Base-by-base conservation (phyloP, 2,113 vertebrate species). In the Speoplatyrhinus poulsoni region DNA sequence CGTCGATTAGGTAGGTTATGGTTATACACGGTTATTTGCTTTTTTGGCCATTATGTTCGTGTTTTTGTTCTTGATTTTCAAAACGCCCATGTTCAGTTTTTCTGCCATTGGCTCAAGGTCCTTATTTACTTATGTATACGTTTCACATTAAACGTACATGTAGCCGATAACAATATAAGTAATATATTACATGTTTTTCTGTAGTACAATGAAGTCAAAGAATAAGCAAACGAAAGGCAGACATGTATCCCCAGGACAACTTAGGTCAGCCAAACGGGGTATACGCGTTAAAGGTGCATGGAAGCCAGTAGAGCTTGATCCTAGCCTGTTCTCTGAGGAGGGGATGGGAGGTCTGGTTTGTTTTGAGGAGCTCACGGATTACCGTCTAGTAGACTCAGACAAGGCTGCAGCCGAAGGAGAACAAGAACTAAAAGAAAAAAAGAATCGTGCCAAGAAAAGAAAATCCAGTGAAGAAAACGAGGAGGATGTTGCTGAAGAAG, bases 331-430 rank as follows among this genome's bases (percentile, higher is more conserved):
- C 69, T 91, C 92, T 4, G 93, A 95, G n/a, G 95, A 95, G 58
- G 94, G 94, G 9, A 80, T 98, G 80, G 89, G 85, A 52, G 93
- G 94, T 26, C 85, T 99, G 17, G 92, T 98, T 0, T 99, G 96
- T 62, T 94, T 98, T 77, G 97, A 99, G 79, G 96, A 99, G 46
- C 94, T 99, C 65, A 94, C 93, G 1, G 91, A 94, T 15, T 99
- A 99, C 72, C 85, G 82, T 1, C 64, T 98, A 67, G 82, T 98
- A 13, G 92, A 92, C 71, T 76, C 93, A 3, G 81, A 88, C 1
- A 87, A 87, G 49, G 82, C 86, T 3, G 85, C 75, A 36, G 50
- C 64, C 4, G 65, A 52, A 71, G 69, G 32, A 73, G 61, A 15
- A 70, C 92, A 89, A 69, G 85, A 94, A 88, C 79, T 92, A 84